Evolutionary conservation across 2,888 invertebrate genomes (phyloP).

Genomic region (Xanthorhoe spadicearia): DNA sequence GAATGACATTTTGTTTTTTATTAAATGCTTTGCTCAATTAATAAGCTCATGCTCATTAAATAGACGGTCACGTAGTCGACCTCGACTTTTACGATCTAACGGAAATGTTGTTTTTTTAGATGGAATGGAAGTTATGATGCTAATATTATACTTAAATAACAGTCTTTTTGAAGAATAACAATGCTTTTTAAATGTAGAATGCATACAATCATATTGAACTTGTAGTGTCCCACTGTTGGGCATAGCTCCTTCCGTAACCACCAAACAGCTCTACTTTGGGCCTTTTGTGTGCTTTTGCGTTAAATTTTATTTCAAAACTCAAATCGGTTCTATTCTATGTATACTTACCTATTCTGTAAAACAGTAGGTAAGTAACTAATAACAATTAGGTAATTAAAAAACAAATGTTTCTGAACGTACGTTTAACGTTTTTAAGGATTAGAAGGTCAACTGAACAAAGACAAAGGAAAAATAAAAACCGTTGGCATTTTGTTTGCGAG

Average conservation of each 20-base stretch:
- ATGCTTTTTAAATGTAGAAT: background rate
- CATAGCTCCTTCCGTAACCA: too few relatives aligned
- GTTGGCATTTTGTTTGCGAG: slow-evolving; percentile 22
- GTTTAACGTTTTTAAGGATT: slow-evolving; percentile 18
- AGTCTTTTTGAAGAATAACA: background rate
- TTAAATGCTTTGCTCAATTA: slow-evolving; percentile 24
- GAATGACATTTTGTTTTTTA: slow-evolving; percentile 18
- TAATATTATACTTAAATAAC: background rate
- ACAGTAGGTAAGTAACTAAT: background rate
- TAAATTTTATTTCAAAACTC: too few relatives aligned
- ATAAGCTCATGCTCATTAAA: slow-evolving; percentile 43
- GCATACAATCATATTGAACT: too few relatives aligned
- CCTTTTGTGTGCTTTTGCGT: too few relatives aligned
- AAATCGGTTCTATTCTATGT: background rate
- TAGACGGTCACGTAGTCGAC: slow-evolving; percentile 55
- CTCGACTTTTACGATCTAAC: slow-evolving; percentile 61
- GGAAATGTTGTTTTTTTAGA: slow-evolving; percentile 47
- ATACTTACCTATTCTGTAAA: background rate
- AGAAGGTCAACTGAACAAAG: slow-evolving; percentile 19
- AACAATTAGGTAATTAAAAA: background rate
- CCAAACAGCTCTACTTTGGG: too few relatives aligned
- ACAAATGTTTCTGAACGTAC: slow-evolving; percentile 3
- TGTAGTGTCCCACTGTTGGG: too few relatives aligned
- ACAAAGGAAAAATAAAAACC: slow-evolving; percentile 19
- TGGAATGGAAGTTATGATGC: slow-evolving; percentile 14